Conservation (phyloP, 2,113 vertebrate genomes). For the Opisthocomus hoazin region DNA sequence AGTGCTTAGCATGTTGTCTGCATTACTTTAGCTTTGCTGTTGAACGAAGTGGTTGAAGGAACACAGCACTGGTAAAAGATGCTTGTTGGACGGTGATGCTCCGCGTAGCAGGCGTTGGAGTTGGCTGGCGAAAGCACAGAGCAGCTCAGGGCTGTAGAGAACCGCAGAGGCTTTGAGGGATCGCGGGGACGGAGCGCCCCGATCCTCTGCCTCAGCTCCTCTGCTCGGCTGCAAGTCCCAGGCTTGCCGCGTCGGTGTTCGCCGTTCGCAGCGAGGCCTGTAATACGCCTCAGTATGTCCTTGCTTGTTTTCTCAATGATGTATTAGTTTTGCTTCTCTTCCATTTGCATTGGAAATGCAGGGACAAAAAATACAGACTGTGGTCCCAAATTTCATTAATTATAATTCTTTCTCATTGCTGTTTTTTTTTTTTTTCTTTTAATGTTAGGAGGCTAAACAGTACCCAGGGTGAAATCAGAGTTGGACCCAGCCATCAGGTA, state of each 20-base stretch:
- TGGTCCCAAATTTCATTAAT: neutral
- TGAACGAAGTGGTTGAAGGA: neutral
- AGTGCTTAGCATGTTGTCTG: neutral
- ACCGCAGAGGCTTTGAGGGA: neutral
- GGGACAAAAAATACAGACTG: neutral
- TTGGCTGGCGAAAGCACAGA: neutral
- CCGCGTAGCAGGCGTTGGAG: too few species aligned
- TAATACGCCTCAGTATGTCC: too few species aligned
- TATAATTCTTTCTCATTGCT: neutral
- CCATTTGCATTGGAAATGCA: neutral
- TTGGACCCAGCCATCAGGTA: slow-evolving; percentile 98
- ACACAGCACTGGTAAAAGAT: too few species aligned
- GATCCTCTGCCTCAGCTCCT: neutral
- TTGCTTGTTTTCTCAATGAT: neutral
- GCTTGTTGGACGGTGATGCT: neutral
- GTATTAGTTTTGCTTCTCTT: neutral
- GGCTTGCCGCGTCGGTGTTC: neutral
- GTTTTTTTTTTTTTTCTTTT: slow-evolving; percentile 22
- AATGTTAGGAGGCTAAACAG: slow-evolving; percentile 92
- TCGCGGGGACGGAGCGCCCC: neutral
- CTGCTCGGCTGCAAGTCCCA: neutral
- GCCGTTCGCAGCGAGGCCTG: neutral
- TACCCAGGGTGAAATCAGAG: slow-evolving; percentile 97
- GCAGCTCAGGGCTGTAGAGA: neutral
- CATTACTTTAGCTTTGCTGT: neutral